phyloP scores from a whole-genome alignment of 2,797 vertebrate genomes.

The Sphenodon punctatus region DNA sequence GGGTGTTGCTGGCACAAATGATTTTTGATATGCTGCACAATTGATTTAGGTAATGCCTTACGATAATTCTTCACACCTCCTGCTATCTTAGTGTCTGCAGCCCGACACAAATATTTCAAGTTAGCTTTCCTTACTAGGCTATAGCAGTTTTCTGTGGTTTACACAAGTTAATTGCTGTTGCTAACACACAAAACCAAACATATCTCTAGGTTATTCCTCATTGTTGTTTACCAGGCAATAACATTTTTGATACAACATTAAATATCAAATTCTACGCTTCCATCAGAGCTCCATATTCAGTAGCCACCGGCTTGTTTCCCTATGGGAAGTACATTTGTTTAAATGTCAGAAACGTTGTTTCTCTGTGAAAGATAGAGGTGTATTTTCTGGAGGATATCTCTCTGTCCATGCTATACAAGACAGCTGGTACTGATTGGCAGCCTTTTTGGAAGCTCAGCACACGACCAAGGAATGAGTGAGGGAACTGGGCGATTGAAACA shows the following conservation, averaged over 20 bases:
- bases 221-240: neutral
- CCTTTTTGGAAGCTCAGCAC: slow-evolving; percentile 3
- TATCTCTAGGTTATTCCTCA: neutral
- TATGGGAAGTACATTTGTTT: neutral
- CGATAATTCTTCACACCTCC: neutral
- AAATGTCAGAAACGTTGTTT: neutral
- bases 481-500: slow-evolving; percentile 5
- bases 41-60: slow-evolving; percentile 1
- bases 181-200: neutral
- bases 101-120: neutral
- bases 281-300: neutral
- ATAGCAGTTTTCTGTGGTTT: neutral
- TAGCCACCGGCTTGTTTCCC: neutral
- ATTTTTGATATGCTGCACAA: slow-evolving; percentile 6
- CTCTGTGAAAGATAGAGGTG: neutral
- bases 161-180: neutral
- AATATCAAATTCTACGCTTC: neutral
- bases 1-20: neutral
- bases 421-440: slow-evolving; percentile 10
- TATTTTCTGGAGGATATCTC: neutral
- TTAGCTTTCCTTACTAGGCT: neutral
- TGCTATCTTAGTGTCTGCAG: neutral
- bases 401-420: neutral
- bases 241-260: slow-evolving; percentile 10
- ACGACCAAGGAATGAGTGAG: slow-evolving; percentile 10